A percentile compares a stretch with the other conserved stretches of the same genome.
These are phyloP conservation scores for Potorous gilbertii DNA, from an alignment of 2,797 vertebrate species.

Conservation along the genomic window DNA sequence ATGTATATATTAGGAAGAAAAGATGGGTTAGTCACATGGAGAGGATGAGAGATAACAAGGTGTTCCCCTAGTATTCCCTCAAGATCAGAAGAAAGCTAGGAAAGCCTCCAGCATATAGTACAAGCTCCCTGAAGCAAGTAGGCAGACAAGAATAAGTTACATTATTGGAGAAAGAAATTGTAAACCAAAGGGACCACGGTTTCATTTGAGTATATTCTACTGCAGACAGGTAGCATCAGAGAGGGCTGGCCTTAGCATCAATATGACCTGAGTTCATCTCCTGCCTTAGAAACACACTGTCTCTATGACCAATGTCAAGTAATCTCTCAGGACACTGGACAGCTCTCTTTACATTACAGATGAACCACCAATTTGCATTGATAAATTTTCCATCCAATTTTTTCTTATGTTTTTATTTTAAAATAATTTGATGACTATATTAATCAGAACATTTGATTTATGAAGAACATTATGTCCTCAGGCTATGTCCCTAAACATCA, in stretches of 20 bases:
- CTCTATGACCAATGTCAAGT: neutral
- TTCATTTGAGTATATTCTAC: neutral
- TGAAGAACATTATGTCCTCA: neutral
- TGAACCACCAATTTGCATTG: neutral
- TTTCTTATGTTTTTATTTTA: neutral
- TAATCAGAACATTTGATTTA: neutral
- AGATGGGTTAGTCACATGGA: neutral
- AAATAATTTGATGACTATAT: neutral
- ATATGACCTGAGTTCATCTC: neutral
- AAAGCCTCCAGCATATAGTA: neutral
- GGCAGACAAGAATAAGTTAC: neutral
- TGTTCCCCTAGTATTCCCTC: neutral
- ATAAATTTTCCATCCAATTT: neutral
- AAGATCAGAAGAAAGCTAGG: neutral
- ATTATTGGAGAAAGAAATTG: neutral
- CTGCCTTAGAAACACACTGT: neutral
- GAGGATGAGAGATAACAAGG: neutral
- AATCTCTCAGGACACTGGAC: neutral
- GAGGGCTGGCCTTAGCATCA: neutral
- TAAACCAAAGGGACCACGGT: neutral
- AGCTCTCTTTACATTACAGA: neutral
- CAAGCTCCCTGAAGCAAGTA: neutral
- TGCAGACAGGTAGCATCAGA: neutral
- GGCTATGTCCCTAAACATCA: neutral
- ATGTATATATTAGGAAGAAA: neutral